Base-by-base conservation (phyloP, 2,888 invertebrate genomes). In the Sinodicranocentrus sp. region DNA sequence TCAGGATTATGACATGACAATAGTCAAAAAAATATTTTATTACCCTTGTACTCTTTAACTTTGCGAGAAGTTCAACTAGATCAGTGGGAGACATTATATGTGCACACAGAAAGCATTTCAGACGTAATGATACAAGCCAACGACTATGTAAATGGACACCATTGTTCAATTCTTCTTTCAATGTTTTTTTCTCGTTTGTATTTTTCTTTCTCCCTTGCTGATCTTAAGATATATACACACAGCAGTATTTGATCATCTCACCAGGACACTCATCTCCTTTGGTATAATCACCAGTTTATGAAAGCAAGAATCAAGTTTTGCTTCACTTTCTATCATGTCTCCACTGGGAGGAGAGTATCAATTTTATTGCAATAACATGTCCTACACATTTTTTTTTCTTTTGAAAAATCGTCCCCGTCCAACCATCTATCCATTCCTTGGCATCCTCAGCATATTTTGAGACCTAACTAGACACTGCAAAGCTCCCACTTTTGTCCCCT, bases 291-390 rank as follows among this genome's bases (percentile, higher is more conserved):
- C 28, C 54, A 33, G 52, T 75, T 57, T 65, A 71, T 44, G 67
- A 67, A 67, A 44, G n/a, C 25, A 63, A 39, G 61, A 75, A 77
- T 67, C 78, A 70, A 78, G 48, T 78, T 67, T 70, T 78, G 61
- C 61, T 70, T 78, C 78, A 78, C 78, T 78, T 78, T 78, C 78
- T 78, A 70, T 48, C 59, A 23, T 70, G 54, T 70, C 57, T 59
- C 23, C 57, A 57, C 13, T 21, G 25, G 48, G 44, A 52, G 26
- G 17, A 76, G 57, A 77, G 68, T 28, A 67, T 78, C 78, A 70
- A 77, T 78, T 78, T 78, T 78, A 78, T 78, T 48, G 68, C 78
- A 78, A 78, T 77, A 68, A 67, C 65, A 77, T 68, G 77, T 77
- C 26, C 77, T 77, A 15, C 28, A 61, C 70, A 61, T 70, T 48